Conservation (phyloP, 1,140 invertebrate genomes). For the Drosophila parabipectinata region DNA sequence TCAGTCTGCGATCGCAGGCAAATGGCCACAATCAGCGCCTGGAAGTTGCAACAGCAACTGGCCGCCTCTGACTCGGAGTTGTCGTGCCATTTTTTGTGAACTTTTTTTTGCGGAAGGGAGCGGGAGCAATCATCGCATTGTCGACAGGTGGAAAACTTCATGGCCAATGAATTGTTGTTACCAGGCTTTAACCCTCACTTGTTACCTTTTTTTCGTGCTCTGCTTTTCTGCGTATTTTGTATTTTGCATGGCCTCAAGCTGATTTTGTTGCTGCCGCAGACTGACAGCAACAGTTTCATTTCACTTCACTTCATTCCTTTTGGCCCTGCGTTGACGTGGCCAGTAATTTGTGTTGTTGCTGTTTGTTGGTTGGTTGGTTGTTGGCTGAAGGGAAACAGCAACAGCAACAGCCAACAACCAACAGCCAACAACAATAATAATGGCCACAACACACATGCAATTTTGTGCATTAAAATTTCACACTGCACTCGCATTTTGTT, state of each 20-base stretch:
- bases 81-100: conserved; percentile 15
- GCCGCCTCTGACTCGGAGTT: background rate
- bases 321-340: conserved; percentile 33
- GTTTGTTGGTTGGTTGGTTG: conserved; percentile 73
- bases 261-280: conserved; percentile 51
- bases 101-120: conserved; percentile 22
- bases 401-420: conserved; percentile 28
- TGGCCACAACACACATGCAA: conserved; percentile 49
- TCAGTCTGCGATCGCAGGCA: conserved; percentile 50
- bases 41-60: conserved; percentile 31
- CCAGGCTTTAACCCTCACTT: conserved; percentile 14
- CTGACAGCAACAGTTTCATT: conserved; percentile 71
- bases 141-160: conserved; percentile 77
- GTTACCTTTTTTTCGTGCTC: conserved; percentile 1
- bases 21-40: conserved; percentile 73
- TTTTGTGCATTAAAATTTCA: conserved; percentile 78
- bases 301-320: conserved; percentile 34
- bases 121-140: conserved; percentile 77
- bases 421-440: conserved; percentile 25
- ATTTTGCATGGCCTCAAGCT: conserved; percentile 48
- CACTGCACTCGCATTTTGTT: conserved; percentile 62
- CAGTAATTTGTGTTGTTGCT: conserved; percentile 52
- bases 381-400: conserved; percentile 49
- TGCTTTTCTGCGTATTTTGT: conserved; percentile 9
- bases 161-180: conserved; percentile 69